Evolutionary conservation across 2,888 invertebrate genomes (phyloP).

Genomic region (Harpagoxenus sublaevis): DNA sequence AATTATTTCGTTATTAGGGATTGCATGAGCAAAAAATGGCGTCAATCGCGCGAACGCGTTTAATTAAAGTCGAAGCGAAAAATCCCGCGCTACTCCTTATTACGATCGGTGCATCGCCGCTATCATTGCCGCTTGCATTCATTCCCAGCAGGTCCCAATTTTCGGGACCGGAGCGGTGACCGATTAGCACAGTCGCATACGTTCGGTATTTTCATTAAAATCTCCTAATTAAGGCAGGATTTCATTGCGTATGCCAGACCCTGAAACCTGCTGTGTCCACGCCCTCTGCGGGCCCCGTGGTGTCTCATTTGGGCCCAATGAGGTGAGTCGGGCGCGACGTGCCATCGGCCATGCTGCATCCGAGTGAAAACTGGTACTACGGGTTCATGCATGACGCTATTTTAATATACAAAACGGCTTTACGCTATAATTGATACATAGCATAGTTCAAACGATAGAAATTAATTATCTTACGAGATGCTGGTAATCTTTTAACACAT

Average conservation of each 20-base stretch:
- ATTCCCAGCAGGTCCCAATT: conserved; percentile 27
- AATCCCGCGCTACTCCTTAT: not conserved
- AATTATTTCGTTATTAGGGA: conserved; percentile 38
- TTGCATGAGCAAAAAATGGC: conserved; percentile 9
- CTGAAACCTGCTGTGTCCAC: conserved; percentile 34
- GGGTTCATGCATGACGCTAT: not conserved
- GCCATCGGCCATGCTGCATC: conserved; percentile 17
- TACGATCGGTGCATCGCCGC: not conserved
- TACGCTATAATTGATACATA: not conserved
- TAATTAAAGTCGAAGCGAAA: conserved; percentile 33
- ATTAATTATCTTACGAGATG: not conserved
- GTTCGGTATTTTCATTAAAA: conserved; percentile 39
- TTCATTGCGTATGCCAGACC: conserved; percentile 1
- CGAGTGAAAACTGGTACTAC: conserved; percentile 9
- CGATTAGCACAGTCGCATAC: conserved; percentile 19
- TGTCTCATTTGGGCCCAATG: conserved; percentile 42
- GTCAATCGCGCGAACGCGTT: conserved; percentile 6
- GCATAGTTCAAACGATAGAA: not conserved
- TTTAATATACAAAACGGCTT: not conserved
- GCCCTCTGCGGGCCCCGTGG: conserved; percentile 35
- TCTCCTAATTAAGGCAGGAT: conserved; percentile 21
- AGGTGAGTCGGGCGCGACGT: not conserved
- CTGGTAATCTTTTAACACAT: not conserved
- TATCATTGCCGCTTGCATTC: conserved; percentile 5
- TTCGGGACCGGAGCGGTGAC: conserved; percentile 27